A percentile compares a stretch with the other conserved stretches of the same genome.
These are phyloP conservation scores for Dasypogon diadema DNA, from an alignment of 2,888 invertebrate species.

Conservation along the genomic window DNA sequence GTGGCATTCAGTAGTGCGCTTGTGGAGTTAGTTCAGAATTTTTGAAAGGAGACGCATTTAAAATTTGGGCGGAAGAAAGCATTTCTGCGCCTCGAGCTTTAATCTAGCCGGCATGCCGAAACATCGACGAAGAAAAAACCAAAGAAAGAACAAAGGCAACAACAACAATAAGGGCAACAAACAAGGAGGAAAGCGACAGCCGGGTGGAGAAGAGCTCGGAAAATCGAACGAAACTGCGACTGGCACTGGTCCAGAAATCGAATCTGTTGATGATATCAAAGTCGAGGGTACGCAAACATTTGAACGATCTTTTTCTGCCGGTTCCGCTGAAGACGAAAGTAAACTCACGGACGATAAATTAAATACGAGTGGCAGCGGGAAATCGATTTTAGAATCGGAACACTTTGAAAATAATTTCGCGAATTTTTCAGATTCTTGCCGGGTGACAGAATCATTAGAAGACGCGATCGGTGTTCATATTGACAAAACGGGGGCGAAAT, in stretches of 20 bases:
- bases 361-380: constrained; percentile 14
- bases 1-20: constrained; percentile 53
- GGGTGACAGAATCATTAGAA: constrained; percentile 29
- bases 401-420: constrained; percentile 18
- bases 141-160: constrained; percentile 39
- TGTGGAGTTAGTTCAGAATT: constrained; percentile 48
- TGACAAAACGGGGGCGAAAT: constrained; percentile 39
- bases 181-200: constrained; percentile 15
- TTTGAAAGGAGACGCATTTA: constrained; percentile 27
- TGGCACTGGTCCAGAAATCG: constrained; percentile 42
- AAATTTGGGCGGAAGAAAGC: constrained; percentile 26
- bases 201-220: background rate
- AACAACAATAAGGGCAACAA: constrained; percentile 12
- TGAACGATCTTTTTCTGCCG: constrained; percentile 5
- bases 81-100: constrained; percentile 29
- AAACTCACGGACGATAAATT: constrained; percentile 33
- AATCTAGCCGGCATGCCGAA: constrained; percentile 53
- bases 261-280: constrained; percentile 30
- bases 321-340: constrained; percentile 28
- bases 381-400: constrained; percentile 3
- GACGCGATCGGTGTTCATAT: background rate
- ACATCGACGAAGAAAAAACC: constrained; percentile 53
- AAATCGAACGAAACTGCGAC: constrained; percentile 14
- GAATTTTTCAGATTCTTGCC: constrained; percentile 42
- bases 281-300: constrained; percentile 20